These are phyloP conservation scores for Melinaea menophilus DNA, from an alignment of 2,888 invertebrate genomes.

Conservation along the genomic window DNA sequence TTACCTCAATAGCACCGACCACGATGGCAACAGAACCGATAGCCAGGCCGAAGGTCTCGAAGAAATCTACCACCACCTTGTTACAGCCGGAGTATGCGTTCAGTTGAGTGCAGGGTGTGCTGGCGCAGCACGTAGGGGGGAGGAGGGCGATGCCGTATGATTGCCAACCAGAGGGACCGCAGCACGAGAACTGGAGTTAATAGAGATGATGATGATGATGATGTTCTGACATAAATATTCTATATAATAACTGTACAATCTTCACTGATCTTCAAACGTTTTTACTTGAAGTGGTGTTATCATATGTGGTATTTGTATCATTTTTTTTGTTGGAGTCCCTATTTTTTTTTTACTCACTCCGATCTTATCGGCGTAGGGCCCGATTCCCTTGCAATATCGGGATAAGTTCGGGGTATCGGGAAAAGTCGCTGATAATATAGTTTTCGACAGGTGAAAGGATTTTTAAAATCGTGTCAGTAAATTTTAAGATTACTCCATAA, in stretches of 20 bases:
- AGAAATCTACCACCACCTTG: conserved; percentile 50
- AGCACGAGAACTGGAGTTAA: conserved; percentile 73
- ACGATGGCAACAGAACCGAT: conserved; percentile 81
- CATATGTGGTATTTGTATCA: too few relatives aligned
- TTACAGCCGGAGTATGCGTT: conserved; percentile 72
- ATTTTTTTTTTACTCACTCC: too few relatives aligned
- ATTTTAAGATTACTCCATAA: too few relatives aligned
- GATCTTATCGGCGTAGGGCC: too few relatives aligned
- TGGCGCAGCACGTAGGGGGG: conserved; percentile 67
- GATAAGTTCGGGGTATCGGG: too few relatives aligned
- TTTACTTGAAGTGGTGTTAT: too few relatives aligned
- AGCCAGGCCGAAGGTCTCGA: conserved; percentile 68
- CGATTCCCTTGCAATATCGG: too few relatives aligned
- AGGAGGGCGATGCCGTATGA: conserved; percentile 54
- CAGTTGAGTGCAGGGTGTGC: conserved; percentile 42
- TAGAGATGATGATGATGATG: not conserved
- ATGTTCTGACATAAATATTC: not conserved
- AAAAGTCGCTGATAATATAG: too few relatives aligned
- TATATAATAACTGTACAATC: not conserved
- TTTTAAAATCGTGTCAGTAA: too few relatives aligned
- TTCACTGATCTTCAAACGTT: too few relatives aligned
- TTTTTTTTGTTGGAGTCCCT: too few relatives aligned
- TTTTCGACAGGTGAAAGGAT: too few relatives aligned
- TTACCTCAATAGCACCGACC: conserved; percentile 82
- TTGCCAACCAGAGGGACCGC: conserved; percentile 61